Conservation (phyloP, 1,140 invertebrate genomes). For the Diachasma alloeum region DNA sequence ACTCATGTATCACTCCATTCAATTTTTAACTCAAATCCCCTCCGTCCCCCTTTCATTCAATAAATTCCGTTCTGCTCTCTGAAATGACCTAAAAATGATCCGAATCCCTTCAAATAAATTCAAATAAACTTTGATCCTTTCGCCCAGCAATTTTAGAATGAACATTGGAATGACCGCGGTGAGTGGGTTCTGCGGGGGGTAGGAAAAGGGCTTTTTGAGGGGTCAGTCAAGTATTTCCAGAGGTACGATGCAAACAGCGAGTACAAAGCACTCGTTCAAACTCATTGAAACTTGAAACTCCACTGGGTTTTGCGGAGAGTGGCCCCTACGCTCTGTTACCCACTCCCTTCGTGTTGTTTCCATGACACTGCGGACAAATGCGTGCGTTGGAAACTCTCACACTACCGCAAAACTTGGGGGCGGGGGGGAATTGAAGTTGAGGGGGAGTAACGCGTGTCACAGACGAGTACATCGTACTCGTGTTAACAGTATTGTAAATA, state of each 20-base stretch:
- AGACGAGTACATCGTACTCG: background rate
- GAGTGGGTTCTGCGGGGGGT: background rate
- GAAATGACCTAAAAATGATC: background rate
- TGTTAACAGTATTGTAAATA: background rate
- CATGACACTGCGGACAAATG: slow-evolving; percentile 8
- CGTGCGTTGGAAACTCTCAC: background rate
- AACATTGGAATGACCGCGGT: background rate
- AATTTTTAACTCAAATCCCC: no score
- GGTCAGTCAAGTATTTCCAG: slow-evolving; percentile 2
- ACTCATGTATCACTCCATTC: no score
- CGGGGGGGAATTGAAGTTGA: background rate
- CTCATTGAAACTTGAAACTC: slow-evolving; percentile 28
- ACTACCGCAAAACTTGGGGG: slow-evolving; percentile 3
- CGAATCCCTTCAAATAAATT: background rate
- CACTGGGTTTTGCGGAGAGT: background rate
- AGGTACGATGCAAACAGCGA: slow-evolving; percentile 15
- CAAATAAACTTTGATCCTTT: background rate
- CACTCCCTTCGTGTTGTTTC: slow-evolving; percentile 13
- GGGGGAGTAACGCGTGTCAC: background rate
- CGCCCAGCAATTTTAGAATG: background rate
- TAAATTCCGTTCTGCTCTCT: no score
- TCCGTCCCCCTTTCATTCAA: no score
- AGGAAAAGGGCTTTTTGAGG: background rate
- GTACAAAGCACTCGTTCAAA: slow-evolving; percentile 23
- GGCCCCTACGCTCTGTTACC: background rate